Evolutionary conservation across 92 coral and sea anemone genomes (phyloP), one percentile per base, ranked within the genome.

Genomic region (Parazoanthus swiftii): DNA sequence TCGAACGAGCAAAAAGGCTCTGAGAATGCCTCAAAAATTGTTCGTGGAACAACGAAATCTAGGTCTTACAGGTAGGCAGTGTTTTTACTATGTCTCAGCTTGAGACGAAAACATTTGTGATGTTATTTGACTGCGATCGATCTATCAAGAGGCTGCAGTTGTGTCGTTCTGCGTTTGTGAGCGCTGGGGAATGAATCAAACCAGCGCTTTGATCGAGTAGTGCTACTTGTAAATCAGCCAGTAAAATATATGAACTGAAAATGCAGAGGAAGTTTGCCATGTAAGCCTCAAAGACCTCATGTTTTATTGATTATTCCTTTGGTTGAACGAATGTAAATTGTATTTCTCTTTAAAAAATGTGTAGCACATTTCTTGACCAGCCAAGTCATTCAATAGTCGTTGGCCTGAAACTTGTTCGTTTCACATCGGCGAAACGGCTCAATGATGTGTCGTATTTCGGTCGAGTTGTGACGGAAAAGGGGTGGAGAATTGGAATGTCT

Each of bases 51-150:
- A 29, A 48, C 87, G 0, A 84, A 71, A 71, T 84, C 87, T 10
- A 84, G 87, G 66, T 84, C 87, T 15, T 84, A 84, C 66, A 84
- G 87, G 87, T 84, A 84, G 43, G 87, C 67, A 83, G 63, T 84
- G 87, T 71, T 71, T 84, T 84, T 71, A 56, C 78, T n/a, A 51
- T 74, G 66, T 71, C 87, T 46, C 87, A 84, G 87, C 87, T 13
- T 84, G 87, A 84, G 77, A 72, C 79, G 79, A 84, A 71, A 84
- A 46, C 72, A 80, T 42, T 35, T 68, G 75, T 84, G 77, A 72
- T 70, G 46, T 65, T 71, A 54, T 33, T 11, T 48, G 66, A 54
- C 67, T 79, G 7, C 38, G 82, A 79, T 46, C 63, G 38, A 51
- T 84, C 36, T 71, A 70, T 84, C 14, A 36, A 84, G 70, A 14